phyloP scores from a whole-genome alignment of 2,888 invertebrate genomes.

The Drosophila birchii region DNA sequence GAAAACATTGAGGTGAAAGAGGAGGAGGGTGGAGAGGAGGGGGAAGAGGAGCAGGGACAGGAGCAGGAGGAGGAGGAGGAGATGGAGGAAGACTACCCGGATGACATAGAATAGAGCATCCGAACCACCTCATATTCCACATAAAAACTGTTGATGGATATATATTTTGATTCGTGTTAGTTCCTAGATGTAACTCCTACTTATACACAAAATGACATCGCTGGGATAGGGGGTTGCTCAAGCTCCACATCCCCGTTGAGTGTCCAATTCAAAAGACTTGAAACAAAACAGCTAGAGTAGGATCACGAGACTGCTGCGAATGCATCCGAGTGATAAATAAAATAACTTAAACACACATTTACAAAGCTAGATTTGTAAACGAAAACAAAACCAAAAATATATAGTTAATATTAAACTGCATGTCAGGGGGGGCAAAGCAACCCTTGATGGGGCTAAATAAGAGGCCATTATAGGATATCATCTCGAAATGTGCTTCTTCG shows the following conservation, averaged over 20 bases:
- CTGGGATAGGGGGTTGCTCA: no score
- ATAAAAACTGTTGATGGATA: neutral
- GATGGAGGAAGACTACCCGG: neutral
- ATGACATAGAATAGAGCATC: constrained; percentile 1
- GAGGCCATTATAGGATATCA: neutral
- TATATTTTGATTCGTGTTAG: constrained; percentile 3
- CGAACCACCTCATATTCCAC: neutral
- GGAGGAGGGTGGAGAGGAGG: neutral
- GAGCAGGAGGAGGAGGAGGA: neutral
- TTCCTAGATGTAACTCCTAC: constrained; percentile 18
- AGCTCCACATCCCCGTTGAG: neutral
- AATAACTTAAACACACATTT: neutral
- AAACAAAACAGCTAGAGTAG: constrained; percentile 5
- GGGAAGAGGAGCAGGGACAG: neutral
- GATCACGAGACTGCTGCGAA: neutral
- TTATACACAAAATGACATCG: neutral
- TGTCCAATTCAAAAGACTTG: constrained; percentile 1
- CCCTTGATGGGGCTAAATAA: neutral
- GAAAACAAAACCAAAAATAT: constrained; percentile 5
- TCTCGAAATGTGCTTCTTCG: constrained; percentile 1
- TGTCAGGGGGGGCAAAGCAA: neutral
- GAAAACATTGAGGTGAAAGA: neutral
- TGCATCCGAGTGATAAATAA: no score
- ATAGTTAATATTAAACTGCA: constrained; percentile 1
- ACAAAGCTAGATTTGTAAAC: constrained; percentile 1